These are phyloP conservation scores for Danio rerio DNA, from an alignment of 2,113 vertebrate species.

Conservation along the genomic window GRCz12tu NC_133199.1:20892501-20893000, in stretches of 20 bases:
- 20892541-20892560: neutral
- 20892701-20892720: constrained; percentile 78
- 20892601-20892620: constrained; percentile 52
- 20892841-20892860: constrained; percentile 75
- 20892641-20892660: constrained; percentile 75
- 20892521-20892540: constrained; percentile 73
- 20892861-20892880: constrained; percentile 73
- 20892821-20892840: neutral
- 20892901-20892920: constrained; percentile 62
- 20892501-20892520: constrained; percentile 75
- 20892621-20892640: constrained; percentile 61
- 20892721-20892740: constrained; percentile 79
- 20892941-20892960: constrained; percentile 57
- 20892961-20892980: neutral
- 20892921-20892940: constrained; percentile 56
- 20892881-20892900: constrained; percentile 41
- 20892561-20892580: neutral
- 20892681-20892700: constrained; percentile 79
- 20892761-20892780: constrained; percentile 62
- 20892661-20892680: constrained; percentile 63
- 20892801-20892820: neutral
- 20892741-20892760: constrained; percentile 85
- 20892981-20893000: too few relatives aligned
- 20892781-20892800: neutral
- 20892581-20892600: neutral